Evolutionary conservation across 1,140 invertebrate species (phyloP).

Genomic region (Caenorhabditis inopinata): DNA sequence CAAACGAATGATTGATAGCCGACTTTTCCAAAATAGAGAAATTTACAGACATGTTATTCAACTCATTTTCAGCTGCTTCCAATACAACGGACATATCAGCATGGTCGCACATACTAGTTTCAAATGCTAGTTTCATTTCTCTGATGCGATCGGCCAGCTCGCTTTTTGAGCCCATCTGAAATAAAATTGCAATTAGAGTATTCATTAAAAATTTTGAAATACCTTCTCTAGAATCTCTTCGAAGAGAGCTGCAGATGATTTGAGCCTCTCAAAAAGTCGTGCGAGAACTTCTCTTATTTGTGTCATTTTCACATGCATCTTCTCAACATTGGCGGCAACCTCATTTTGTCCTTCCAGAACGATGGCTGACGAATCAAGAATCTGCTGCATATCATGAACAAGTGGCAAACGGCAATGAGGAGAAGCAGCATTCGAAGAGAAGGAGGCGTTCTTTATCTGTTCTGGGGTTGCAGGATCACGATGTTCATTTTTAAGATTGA

Average conservation of each 20-base stretch:
- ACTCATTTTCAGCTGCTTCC: not conserved
- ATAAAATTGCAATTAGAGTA: not conserved
- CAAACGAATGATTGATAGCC: not conserved
- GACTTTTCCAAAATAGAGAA: slow-evolving; percentile 13
- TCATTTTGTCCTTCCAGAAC: not conserved
- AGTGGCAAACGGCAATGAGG: not conserved
- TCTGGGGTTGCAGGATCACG: not conserved
- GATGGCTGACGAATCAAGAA: not conserved
- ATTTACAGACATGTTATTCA: not conserved
- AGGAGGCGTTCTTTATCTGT: not conserved
- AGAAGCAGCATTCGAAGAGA: not conserved
- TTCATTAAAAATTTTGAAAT: not conserved
- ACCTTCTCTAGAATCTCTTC: slow-evolving; percentile 21
- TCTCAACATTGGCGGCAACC: not conserved
- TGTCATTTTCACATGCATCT: slow-evolving; percentile 1
- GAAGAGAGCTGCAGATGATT: not conserved
- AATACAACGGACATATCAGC: not conserved
- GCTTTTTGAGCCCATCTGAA: not conserved
- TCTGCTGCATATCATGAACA: not conserved
- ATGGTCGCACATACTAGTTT: not conserved
- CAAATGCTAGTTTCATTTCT: not conserved
- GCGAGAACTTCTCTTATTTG: not conserved
- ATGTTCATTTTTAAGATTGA: not conserved
- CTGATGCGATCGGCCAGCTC: not conserved
- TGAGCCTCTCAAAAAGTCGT: not conserved